Base-by-base conservation (phyloP, 2,888 invertebrate genomes). In the Anarsia innoxiella region DNA sequence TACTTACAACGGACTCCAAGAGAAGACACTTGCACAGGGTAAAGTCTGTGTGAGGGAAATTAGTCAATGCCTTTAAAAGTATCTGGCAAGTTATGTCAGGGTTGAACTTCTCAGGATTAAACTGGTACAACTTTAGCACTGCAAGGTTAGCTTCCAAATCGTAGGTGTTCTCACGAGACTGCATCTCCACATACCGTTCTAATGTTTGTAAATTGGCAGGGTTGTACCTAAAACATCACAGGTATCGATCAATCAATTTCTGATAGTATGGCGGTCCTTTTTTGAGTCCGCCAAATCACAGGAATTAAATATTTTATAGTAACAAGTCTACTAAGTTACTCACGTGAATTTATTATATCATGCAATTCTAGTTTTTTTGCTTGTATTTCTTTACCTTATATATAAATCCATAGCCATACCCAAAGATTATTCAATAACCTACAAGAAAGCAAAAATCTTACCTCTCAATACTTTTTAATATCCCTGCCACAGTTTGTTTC, bases 111-210 rank as follows among this genome's bases (percentile, higher is more conserved):
- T 89, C 90, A 1, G 97, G 96, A 71, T 97, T 97, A 63, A 99
- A 95, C 75, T 99, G 99, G 67, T 99, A 98, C 53, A 99, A 82
- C 77, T 99, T 99, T 31, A 99, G 83, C 8, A 99, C 95, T 1
- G 98, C 97, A 51, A 99, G 85, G 71, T 99, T 98, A 1, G 99
- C 98, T 80, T 99, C 99, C 64, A 99, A 86, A 70, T 99, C 97
- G 64, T 99, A 98, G 0, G 93, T 92, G 75, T 97, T 97, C 63
- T 97, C 97, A 45, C 91, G 88, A 0, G 95, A 93, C 71, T 99
- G 98, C 60, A 94, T 90, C 61, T 95, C 94, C 8, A 99, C 95
- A 73, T 99, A 99, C 40, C 92, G 89, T 68, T 98, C 96, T 50
- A 99, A 83, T 8, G 93, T 93, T 47, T 90, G 89, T 29, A 98